These are phyloP conservation scores for Arnoldichthys spilopterus DNA, from an alignment of 2,797 vertebrate genomes.

Conservation along the genomic window DNA sequence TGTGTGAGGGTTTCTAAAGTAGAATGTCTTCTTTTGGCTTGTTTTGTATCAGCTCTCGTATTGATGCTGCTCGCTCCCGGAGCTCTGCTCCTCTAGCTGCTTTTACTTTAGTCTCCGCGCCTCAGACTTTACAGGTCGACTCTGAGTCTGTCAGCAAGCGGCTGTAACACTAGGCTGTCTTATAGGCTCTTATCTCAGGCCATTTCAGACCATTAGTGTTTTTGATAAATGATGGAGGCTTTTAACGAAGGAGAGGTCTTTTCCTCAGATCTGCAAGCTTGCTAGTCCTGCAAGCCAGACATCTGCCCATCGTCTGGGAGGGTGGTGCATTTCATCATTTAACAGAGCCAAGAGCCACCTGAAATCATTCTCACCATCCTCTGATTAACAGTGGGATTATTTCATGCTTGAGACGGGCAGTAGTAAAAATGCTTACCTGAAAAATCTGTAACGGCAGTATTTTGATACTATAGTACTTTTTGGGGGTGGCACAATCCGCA, in stretches of 20 bases:
- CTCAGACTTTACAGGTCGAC: neutral
- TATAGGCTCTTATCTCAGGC: neutral
- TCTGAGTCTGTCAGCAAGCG: neutral
- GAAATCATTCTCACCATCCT: neutral
- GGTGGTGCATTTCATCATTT: too few species aligned
- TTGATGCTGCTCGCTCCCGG: neutral
- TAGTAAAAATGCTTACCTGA: too few species aligned
- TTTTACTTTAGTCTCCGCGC: neutral
- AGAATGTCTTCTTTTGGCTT: neutral
- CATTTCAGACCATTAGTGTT: neutral
- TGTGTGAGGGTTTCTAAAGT: neutral
- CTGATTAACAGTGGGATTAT: too few species aligned
- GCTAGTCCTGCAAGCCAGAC: neutral
- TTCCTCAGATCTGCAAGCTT: neutral
- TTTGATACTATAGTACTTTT: too few species aligned
- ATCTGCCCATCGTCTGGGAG: neutral
- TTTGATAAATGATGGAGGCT: slow-evolving; percentile 8
- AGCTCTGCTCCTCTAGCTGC: slow-evolving; percentile 2
- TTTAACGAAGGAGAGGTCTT: neutral
- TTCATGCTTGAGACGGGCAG: too few species aligned
- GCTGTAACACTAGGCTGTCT: neutral
- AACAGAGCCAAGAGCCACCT: too few species aligned
- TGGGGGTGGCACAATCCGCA: too few species aligned
- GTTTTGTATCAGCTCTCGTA: neutral
- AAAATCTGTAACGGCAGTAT: too few species aligned